Evolutionary conservation across 2,888 invertebrate genomes (phyloP), one percentile per base, ranked within the genome.

Genomic region (Ormyrus nitidulus): DNA sequence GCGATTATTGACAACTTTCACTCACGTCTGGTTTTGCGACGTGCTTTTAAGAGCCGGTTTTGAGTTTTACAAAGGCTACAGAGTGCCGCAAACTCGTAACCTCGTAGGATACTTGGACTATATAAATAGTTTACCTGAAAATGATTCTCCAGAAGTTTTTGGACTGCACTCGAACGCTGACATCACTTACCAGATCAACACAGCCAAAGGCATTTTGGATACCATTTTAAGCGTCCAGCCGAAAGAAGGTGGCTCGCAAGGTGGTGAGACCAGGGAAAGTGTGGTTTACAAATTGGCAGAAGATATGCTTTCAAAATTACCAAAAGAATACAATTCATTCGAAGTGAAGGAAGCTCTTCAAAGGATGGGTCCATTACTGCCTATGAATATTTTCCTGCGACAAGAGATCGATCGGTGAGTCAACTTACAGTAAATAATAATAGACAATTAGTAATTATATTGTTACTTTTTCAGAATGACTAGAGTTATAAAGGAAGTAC

Each of bases 141-240:
- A 95, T 44, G 99, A 99, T 90, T 96, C 96, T 1, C 99, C 99
- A 0, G 98, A 98, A 92, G 97, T 98, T 8, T 98, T 98, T 91
- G 99, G 99, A n/a, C 92, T 99, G 72, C 98, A 99, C 90, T 93
- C 96, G 7, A 99, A 99, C 91, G 98, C 99, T 71, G 98, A 99
- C 89, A 98, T 99, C 83, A 98, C 98, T 86, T 98, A 98, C 91
- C 98, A 98, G 91, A 99, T 98, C 83, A 98, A 98, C 89, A 97
- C 97, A 65, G 97, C 98, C 48, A 97, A 97, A 91, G 96, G 93
- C 84, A 98, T 99, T 88, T 92, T 99, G 86, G 97, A 98, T 88
- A 98, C 98, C 0, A 98, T 99, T 86, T 92, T 99, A 61, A 98
- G 94, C 89, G 98, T 99, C n/a, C 98, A 99, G 88, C 99, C 99